Base-by-base conservation (phyloP, 2,113 vertebrate genomes). In the Calyptommatus sinebrachiatus region DNA sequence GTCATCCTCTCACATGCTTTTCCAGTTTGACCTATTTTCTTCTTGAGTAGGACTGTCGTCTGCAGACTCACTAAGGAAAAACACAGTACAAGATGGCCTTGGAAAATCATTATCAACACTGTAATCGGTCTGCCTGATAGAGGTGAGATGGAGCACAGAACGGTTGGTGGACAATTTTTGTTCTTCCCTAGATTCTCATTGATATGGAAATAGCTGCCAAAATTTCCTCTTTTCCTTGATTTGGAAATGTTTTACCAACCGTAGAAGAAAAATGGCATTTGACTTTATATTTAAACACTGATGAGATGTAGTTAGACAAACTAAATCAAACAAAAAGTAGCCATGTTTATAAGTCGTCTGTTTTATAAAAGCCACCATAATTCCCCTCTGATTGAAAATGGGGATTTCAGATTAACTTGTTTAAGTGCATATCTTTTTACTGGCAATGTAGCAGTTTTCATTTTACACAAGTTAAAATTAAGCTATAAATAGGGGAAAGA, bases 11-110 rank as follows among this genome's bases (percentile, higher is more conserved):
- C 70, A 78, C 77, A 28, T 76, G 90, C 73, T 80, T 79, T 77
- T 80, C 70, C 50, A 78, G 83, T 77, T 69, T 85, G 91, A 90
- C 90, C 88, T 86, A 82, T 87, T 88, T 85, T 86, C 87, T 84
- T 86, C 86, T 81, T 57, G 84, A 86, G 90, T 68, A 87, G 89
- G 81, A 62, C 75, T 69, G 79, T 85, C 76, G 84, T 84, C 87
- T 78, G 84, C 83, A 80, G 87, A 60, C 88, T 88, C 88, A 82
- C 79, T 79, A 76, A 86, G 86, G 79, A 80, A 83, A 84, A 83
- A 78, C 80, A 79, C 12, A 79, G 90, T 73, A 8, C 4, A 68
- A 53, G 78, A 77, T 71, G 82, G 89, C 89, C 87, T 76, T 71
- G 78, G 86, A 88, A 75, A 90, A 88, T 83, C 85, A 46, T 83